phyloP scores from a whole-genome alignment of 2,113 vertebrate genomes.

The Salvelinus fontinalis region DNA sequence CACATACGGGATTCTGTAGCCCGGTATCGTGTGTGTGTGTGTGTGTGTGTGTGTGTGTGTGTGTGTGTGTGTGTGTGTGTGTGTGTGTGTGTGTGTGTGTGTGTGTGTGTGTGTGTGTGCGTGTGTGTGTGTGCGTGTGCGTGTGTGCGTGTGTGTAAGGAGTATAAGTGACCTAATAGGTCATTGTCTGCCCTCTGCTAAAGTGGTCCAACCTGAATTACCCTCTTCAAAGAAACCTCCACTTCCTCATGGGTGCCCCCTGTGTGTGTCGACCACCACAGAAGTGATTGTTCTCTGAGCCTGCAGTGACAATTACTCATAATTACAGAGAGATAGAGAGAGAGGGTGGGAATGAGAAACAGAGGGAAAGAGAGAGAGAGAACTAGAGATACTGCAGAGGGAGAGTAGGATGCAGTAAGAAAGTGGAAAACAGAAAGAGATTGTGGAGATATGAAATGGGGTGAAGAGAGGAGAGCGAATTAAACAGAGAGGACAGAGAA shows the following conservation, averaged over 20 bases:
- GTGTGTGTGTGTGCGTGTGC: slow-evolving; percentile 4
- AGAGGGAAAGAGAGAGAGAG: slow-evolving; percentile 44
- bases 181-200: slow-evolving; percentile 66
- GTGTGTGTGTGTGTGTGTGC: too few species aligned
- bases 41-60: too few species aligned
- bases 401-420: slow-evolving; percentile 5
- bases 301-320: slow-evolving; percentile 38
- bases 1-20: too few species aligned
- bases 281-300: slow-evolving; percentile 62
- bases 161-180: slow-evolving; percentile 63
- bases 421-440: too few species aligned
- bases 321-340: too few species aligned
- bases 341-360: not conserved
- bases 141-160: not conserved
- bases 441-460: too few species aligned
- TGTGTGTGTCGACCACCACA: slow-evolving; percentile 21
- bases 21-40: too few species aligned
- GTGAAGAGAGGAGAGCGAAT: too few species aligned
- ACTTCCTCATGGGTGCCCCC: slow-evolving; percentile 45
- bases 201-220: slow-evolving; percentile 74
- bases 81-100: too few species aligned
- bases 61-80: too few species aligned
- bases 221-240: slow-evolving; percentile 66
- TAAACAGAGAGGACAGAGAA: too few species aligned
- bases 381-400: not conserved